Base-by-base conservation (phyloP, 2,888 invertebrate species). In the Seira musarum region DNA sequence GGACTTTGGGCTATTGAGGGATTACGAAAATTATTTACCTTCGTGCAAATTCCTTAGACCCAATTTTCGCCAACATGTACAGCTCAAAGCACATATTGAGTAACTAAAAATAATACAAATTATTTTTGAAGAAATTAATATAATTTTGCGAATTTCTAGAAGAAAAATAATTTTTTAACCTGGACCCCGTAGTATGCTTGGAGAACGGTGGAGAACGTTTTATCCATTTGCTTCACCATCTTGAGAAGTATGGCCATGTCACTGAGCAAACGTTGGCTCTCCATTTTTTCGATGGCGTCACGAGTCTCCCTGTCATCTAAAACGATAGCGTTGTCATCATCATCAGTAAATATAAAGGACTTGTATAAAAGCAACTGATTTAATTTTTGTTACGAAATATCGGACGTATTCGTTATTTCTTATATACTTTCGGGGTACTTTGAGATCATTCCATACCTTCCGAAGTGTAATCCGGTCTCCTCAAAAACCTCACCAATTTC, bases 21-120 rank as follows among this genome's bases (percentile, higher is more conserved):
- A 60, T 8, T 6, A 60, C 13, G 6, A 60, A 13, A 60, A 60
- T 17, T 25, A 6, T 17, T 17, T 30, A 76, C 76, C 17, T 66
- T 46, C 13, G 10, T 1, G 69, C 65, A 70, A 35, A 75, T 3
- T 74, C 68, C 19, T 70, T 24, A 21, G 64, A 24, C n/a, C 83
- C 81, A 19, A 83, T 82, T 17, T 82, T 77, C 13, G 86, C 85
- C 71, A 86, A 68, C 60, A 81, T 85, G 68, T 85, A 86, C 10
- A 86, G 64, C 24, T 86, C 86, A 68, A 86, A 86, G 70, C 86
- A 86, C 84, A 86, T 82, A 73, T 86, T 86, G 1, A 85, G 35
- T 21, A 86, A 79, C 83, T 86, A 24, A 1, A 68, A 72, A n/a
- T 46, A 53, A 25, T 21, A 40, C 17, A 49, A n/a, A 21, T 13